Evolutionary conservation across 2,888 invertebrate genomes (phyloP), one percentile per base, ranked within the genome.

Genomic region (Clostera curtula): DNA sequence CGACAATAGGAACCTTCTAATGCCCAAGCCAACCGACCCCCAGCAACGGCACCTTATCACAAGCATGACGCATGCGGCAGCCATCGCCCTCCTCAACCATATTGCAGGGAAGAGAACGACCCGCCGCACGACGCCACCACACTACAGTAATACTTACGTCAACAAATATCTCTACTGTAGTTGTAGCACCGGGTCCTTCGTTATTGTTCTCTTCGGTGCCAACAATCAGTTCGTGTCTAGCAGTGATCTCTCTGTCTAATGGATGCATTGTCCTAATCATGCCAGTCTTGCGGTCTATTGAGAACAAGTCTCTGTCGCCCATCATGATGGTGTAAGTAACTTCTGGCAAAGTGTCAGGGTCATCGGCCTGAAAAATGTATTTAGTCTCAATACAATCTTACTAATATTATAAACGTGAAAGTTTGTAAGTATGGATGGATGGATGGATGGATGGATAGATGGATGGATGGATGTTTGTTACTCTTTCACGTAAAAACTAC

Each of bases 141-240:
- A n/a, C n/a, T n/a, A n/a, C 18, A 18, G 44, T 5, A 11, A 6
- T 34, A 71, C 77, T 73, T 22, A 84, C 90, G 82, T 90, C 89
- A 28, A 93, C 92, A 36, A 90, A 84, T 15, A 93, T 79, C 28
- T 90, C 84, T 3, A 93, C 90, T 37, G 89, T 90, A 3, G 94
- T 90, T 0, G 90, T 92, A 16, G 93, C 89, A 0, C 91, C 92
- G 0, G 87, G 84, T 2, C 79, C 83, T 12, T 89, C 87, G 0
- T 87, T 88, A 36, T 86, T 88, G 55, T 96, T 96, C 62, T 96
- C 96, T 34, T 91, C 85, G 0, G 95, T 96, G 0, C 95, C 95
- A 2, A 96, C 87, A 2, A 92, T 76, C 1, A 96, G 70, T 31
- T 91, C 88, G 49, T 95, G 90, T 21, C 90, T 86, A 11, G 85